A percentile compares a stretch with the other conserved stretches of the same genome.
phyloP scores from a whole-genome alignment of 2,888 invertebrate genomes.

The Cephalotes varians region DNA sequence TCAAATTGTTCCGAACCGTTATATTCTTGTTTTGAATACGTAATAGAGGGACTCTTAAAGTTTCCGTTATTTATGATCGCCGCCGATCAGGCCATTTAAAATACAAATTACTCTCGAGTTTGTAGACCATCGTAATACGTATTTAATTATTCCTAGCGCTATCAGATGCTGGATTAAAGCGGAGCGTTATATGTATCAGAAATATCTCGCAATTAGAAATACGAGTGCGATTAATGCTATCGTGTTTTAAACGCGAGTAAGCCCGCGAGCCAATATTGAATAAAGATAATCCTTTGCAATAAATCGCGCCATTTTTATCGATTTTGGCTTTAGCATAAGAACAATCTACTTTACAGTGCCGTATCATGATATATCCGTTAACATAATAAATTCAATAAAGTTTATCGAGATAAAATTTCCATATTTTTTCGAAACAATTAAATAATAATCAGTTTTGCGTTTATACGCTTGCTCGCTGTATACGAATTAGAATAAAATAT shows the following conservation, averaged over 20 bases:
- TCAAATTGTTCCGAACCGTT: constrained; percentile 24
- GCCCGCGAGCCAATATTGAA: constrained; percentile 36
- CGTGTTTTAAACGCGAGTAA: constrained; percentile 47
- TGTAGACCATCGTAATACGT: constrained; percentile 42
- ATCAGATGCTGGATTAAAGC: constrained; percentile 53
- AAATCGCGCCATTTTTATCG: constrained; percentile 46
- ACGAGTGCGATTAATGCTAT: constrained; percentile 46
- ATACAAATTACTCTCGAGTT: constrained; percentile 64
- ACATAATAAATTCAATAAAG: constrained; percentile 32
- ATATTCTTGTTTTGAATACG: constrained; percentile 17
- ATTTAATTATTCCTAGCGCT: constrained; percentile 63
- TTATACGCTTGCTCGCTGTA: neutral
- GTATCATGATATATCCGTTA: constrained; percentile 31
- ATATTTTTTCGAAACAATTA: constrained; percentile 31
- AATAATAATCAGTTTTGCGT: constrained; percentile 10
- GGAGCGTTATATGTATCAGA: constrained; percentile 52
- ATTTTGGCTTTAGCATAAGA: constrained; percentile 37
- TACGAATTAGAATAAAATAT: constrained; percentile 11
- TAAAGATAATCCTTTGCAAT: constrained; percentile 42
- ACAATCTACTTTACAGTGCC: constrained; percentile 2
- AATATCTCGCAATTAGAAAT: constrained; percentile 50
- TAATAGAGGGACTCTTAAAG: constrained; percentile 36
- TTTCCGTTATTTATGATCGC: constrained; percentile 63
- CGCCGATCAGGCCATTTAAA: constrained; percentile 67
- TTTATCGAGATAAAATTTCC: neutral